A percentile compares a stretch with the other conserved stretches of the same genome.
Evolutionary conservation across 2,888 invertebrate genomes (phyloP).

Genomic region (Cryptocephalus primarius): DNA sequence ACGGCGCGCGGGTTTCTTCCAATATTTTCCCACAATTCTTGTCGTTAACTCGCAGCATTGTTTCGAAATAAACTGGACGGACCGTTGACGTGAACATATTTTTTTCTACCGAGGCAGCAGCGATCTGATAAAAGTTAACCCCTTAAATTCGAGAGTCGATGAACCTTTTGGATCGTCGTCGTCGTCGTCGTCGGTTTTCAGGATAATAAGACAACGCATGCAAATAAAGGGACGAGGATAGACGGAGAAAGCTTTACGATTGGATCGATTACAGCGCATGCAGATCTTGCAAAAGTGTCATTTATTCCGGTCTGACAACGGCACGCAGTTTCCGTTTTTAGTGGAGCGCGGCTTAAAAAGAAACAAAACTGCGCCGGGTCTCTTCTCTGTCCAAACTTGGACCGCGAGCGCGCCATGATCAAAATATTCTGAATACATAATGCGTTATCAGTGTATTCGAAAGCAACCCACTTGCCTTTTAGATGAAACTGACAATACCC

Average conservation of each 20-base stretch:
- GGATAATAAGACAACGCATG: slow-evolving; percentile 24
- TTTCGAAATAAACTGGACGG: slow-evolving; percentile 23
- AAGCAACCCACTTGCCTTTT: not conserved
- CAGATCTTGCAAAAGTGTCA: slow-evolving; percentile 29
- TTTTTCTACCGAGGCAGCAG: not conserved
- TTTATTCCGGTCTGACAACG: slow-evolving; percentile 22
- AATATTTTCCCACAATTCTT: not conserved
- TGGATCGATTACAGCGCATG: slow-evolving; percentile 30
- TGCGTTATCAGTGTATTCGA: not conserved
- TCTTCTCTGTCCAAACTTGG: slow-evolving; percentile 7
- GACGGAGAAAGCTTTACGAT: slow-evolving; percentile 25
- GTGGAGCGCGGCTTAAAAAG: slow-evolving; percentile 16
- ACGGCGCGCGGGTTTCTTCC: not conserved
- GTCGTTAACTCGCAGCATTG: slow-evolving; percentile 24
- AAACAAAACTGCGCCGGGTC: slow-evolving; percentile 3
- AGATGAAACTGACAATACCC: not conserved
- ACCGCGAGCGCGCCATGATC: not conserved
- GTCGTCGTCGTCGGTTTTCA: slow-evolving; percentile 5
- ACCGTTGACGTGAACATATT: slow-evolving; percentile 21
- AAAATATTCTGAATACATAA: slow-evolving; percentile 1
- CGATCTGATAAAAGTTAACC: slow-evolving; percentile 28
- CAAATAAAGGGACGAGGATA: slow-evolving; percentile 16
- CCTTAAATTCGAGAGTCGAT: slow-evolving; percentile 33
- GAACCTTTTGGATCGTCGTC: slow-evolving; percentile 18
- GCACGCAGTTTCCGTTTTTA: slow-evolving; percentile 30